phyloP scores from a whole-genome alignment of 1,140 invertebrate genomes.

The Ceratoteleas bidentatus region DNA sequence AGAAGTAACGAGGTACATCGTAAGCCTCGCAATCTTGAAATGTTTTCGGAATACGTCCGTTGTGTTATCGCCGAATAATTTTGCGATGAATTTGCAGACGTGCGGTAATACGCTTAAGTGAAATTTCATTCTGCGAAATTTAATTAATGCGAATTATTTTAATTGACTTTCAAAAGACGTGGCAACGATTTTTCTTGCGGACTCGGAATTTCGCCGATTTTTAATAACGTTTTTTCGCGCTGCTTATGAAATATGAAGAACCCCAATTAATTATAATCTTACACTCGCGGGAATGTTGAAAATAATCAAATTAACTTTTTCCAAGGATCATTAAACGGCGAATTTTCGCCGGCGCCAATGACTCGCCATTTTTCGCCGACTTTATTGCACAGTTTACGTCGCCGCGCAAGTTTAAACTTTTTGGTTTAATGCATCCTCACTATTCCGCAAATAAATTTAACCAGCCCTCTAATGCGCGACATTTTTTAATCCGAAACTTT shows the following conservation, averaged over 20 bases:
- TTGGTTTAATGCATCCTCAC: slow-evolving; percentile 20
- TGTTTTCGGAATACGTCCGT: no score
- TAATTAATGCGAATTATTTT: background rate
- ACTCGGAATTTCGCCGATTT: background rate
- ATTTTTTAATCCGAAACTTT: slow-evolving; percentile 32
- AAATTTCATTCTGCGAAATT: background rate
- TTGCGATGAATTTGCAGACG: background rate
- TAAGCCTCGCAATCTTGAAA: no score
- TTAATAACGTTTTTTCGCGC: background rate
- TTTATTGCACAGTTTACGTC: slow-evolving; percentile 17
- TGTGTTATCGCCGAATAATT: background rate
- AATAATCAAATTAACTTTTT: slow-evolving; percentile 5
- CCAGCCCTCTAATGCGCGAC: slow-evolving; percentile 18
- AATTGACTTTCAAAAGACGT: background rate
- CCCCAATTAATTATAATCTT: background rate
- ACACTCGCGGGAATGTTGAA: background rate
- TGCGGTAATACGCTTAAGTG: no score
- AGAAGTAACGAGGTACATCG: no score
- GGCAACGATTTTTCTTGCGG: background rate
- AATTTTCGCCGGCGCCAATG: slow-evolving; percentile 11
- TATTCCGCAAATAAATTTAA: slow-evolving; percentile 23
- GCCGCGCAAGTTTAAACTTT: slow-evolving; percentile 16
- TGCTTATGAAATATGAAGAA: no score
- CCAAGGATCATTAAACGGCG: slow-evolving; percentile 1
- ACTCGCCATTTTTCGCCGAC: slow-evolving; percentile 13